Evolutionary conservation across 2,797 vertebrate genomes (phyloP).

Genomic region (Harpagifer antarcticus): DNA sequence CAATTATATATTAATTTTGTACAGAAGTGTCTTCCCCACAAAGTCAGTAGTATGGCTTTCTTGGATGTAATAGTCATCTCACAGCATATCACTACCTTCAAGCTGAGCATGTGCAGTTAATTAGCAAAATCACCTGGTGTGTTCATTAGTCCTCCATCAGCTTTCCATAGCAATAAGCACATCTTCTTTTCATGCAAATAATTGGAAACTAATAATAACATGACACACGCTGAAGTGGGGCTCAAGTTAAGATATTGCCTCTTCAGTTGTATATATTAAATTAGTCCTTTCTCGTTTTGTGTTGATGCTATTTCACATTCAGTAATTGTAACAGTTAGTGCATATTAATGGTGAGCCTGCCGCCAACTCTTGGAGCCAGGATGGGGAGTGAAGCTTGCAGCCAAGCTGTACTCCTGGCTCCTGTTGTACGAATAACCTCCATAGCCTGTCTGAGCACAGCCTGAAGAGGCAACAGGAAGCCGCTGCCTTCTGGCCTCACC

Average conservation of each 20-base stretch:
- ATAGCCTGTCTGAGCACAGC: slow-evolving; percentile 23
- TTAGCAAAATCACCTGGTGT: slow-evolving; percentile 46
- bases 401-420: slow-evolving; percentile 29
- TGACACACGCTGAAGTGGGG: slow-evolving; percentile 12
- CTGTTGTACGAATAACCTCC: slow-evolving; percentile 5
- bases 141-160: slow-evolving; percentile 25
- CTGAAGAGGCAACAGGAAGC: slow-evolving; percentile 37
- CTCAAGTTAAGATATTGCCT: slow-evolving; percentile 20
- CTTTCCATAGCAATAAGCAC: slow-evolving; percentile 11
- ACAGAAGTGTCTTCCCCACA: slow-evolving; percentile 16
- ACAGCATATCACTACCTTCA: slow-evolving; percentile 24
- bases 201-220: slow-evolving; percentile 46
- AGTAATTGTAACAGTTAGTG: slow-evolving; percentile 28
- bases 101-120: slow-evolving; percentile 28
- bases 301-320: slow-evolving; percentile 18
- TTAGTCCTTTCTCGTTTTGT: slow-evolving; percentile 17
- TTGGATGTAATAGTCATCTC: slow-evolving; percentile 22
- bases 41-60: slow-evolving; percentile 19
- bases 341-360: slow-evolving; percentile 9
- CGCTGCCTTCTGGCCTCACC: slow-evolving; percentile 27
- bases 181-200: slow-evolving; percentile 38
- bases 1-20: no score
- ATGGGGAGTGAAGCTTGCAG: slow-evolving; percentile 7
- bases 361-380: slow-evolving; percentile 28
- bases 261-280: slow-evolving; percentile 26